Conservation (phyloP, 2,113 vertebrate genomes). For the Coracopsis vasa region DNA sequence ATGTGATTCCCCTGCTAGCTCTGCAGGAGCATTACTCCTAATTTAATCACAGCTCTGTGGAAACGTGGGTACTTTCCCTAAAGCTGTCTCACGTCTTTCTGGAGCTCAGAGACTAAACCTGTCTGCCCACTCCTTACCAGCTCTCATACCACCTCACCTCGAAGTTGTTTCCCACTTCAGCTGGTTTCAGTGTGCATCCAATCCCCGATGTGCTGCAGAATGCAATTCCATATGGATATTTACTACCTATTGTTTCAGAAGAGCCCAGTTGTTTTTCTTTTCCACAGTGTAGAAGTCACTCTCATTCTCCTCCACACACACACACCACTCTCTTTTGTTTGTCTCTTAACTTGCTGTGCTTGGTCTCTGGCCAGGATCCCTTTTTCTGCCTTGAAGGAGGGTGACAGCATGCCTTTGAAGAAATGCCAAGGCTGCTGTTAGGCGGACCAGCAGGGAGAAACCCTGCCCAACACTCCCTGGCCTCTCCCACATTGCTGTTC, state of each 20-base stretch:
- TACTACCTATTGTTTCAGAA: background rate
- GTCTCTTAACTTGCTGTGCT: slow-evolving; percentile 9
- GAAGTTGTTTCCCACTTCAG: background rate
- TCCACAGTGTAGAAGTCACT: background rate
- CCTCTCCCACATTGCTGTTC: background rate
- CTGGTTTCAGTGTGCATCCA: background rate
- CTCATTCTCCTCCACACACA: background rate
- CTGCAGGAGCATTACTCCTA: background rate
- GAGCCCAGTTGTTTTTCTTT: background rate
- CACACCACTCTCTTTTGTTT: slow-evolving; percentile 12
- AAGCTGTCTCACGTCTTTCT: rapidly evolving
- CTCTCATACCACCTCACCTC: background rate
- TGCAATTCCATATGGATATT: background rate
- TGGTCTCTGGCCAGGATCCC: slow-evolving; percentile 23
- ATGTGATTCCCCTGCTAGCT: background rate
- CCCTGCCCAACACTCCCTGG: background rate
- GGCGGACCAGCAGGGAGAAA: slow-evolving; percentile 47
- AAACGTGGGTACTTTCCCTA: background rate
- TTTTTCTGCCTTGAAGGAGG: slow-evolving; percentile 9
- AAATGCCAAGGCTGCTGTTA: slow-evolving; percentile 30
- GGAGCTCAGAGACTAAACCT: background rate
- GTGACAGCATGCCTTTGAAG: slow-evolving; percentile 52
- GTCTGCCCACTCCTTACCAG: background rate
- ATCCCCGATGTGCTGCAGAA: background rate
- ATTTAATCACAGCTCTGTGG: background rate